Evolutionary conservation across 2,888 invertebrate genomes (phyloP).

Genomic region (Amphipyra tragopoginis): DNA sequence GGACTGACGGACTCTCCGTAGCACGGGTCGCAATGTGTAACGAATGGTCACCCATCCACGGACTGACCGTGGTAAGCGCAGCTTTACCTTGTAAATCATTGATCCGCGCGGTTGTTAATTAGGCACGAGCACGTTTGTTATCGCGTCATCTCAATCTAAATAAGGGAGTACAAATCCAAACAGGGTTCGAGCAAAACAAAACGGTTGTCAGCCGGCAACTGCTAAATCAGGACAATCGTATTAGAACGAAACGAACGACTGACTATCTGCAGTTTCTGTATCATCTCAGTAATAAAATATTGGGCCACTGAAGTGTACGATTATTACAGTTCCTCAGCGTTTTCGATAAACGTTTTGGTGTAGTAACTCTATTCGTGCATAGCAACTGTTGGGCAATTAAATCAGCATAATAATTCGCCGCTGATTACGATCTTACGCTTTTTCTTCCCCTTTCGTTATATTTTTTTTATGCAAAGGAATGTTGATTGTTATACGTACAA

Average conservation of each 20-base stretch:
- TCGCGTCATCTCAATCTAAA: constrained; percentile 6
- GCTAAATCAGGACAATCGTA: not conserved
- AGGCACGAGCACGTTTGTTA: no score
- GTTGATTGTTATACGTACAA: constrained; percentile 6
- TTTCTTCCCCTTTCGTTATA: constrained; percentile 18
- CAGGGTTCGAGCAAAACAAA: constrained; percentile 4
- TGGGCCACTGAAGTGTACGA: not conserved
- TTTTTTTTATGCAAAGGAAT: constrained; percentile 21
- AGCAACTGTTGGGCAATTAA: constrained; percentile 11
- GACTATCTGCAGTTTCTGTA: not conserved
- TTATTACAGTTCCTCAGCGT: not conserved
- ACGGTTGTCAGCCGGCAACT: not conserved
- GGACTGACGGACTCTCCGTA: no score
- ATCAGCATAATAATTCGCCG: constrained; percentile 21
- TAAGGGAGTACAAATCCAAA: not conserved
- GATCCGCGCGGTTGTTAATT: no score
- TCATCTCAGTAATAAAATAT: constrained; percentile 8
- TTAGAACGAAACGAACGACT: not conserved
- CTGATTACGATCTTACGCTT: constrained; percentile 23
- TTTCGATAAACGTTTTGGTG: constrained; percentile 7
- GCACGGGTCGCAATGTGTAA: no score
- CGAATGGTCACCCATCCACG: no score
- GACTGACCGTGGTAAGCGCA: no score
- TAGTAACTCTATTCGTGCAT: not conserved
- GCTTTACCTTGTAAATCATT: no score